These are phyloP conservation scores for Brienomyrus longianalis DNA, from an alignment of 2,113 vertebrate species.

Conservation along the genomic window DNA sequence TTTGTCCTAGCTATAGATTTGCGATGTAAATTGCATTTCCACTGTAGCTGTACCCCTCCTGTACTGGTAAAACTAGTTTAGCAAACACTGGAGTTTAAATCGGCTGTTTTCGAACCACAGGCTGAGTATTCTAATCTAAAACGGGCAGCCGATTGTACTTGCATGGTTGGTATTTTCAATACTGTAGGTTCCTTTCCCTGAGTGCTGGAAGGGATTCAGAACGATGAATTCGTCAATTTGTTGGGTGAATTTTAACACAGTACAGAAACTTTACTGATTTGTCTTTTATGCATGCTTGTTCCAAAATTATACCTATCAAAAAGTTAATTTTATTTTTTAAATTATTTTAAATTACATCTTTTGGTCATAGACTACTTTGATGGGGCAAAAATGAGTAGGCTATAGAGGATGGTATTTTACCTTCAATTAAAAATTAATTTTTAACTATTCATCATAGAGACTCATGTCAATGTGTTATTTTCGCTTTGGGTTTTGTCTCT, in stretches of 20 bases:
- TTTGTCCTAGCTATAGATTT: neutral
- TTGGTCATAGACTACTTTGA: neutral
- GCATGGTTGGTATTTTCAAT: no score
- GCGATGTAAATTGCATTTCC: neutral
- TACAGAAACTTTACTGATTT: neutral
- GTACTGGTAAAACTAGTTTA: neutral
- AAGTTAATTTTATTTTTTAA: neutral
- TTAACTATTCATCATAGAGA: neutral
- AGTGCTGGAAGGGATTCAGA: no score
- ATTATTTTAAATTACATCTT: neutral
- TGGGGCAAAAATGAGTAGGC: neutral
- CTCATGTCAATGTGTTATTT: neutral
- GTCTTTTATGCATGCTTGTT: neutral
- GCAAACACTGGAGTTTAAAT: neutral
- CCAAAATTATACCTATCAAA: neutral
- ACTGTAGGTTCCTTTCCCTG: no score
- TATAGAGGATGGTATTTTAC: neutral
- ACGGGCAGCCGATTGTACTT: no score
- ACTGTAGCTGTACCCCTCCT: neutral
- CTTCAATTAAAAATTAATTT: neutral
- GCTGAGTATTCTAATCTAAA: neutral
- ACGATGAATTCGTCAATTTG: no score
- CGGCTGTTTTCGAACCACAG: neutral
- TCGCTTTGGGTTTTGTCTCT: neutral
- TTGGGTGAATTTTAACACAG: neutral